Evolutionary conservation across 2,888 invertebrate genomes (phyloP).

Genomic region (Ormyrus nitidulus): DNA sequence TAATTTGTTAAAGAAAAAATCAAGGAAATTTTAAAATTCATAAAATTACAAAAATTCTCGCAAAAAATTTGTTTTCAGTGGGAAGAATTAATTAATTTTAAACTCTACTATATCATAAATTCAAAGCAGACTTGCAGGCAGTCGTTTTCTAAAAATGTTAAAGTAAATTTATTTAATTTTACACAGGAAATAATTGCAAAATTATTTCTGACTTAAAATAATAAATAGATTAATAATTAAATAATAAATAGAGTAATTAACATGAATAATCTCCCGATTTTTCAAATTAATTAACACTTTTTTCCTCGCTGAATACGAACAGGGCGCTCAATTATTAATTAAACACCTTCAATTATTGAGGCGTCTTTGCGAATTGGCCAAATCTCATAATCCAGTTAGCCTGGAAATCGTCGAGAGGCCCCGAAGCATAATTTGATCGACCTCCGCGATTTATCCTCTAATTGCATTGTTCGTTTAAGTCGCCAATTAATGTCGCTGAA

Average conservation of each 20-base stretch:
- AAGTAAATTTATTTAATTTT: too few relatives aligned
- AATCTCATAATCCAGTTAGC: constrained; percentile 7
- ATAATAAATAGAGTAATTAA: background rate
- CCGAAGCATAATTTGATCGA: constrained; percentile 24
- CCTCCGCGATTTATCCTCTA: constrained; percentile 18
- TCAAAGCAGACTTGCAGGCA: too few relatives aligned
- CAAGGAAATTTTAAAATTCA: too few relatives aligned
- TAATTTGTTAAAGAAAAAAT: too few relatives aligned
- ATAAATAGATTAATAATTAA: too few relatives aligned
- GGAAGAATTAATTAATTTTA: too few relatives aligned
- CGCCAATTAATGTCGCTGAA: constrained; percentile 25
- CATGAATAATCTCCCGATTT: background rate
- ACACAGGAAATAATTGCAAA: too few relatives aligned
- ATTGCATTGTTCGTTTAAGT: constrained; percentile 44
- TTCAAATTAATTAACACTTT: background rate
- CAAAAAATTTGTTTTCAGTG: too few relatives aligned
- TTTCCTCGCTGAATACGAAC: background rate
- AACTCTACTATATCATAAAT: too few relatives aligned
- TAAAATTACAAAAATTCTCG: too few relatives aligned
- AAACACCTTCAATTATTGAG: background rate
- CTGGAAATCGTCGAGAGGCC: constrained; percentile 1
- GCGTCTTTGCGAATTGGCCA: constrained; percentile 8
- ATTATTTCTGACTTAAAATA: too few relatives aligned
- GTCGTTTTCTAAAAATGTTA: too few relatives aligned
- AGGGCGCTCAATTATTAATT: background rate